A percentile compares a stretch with the other conserved stretches of the same genome.
Evolutionary conservation across 2,113 vertebrate species (phyloP).

Genomic region (Halichoerus grypus): DNA sequence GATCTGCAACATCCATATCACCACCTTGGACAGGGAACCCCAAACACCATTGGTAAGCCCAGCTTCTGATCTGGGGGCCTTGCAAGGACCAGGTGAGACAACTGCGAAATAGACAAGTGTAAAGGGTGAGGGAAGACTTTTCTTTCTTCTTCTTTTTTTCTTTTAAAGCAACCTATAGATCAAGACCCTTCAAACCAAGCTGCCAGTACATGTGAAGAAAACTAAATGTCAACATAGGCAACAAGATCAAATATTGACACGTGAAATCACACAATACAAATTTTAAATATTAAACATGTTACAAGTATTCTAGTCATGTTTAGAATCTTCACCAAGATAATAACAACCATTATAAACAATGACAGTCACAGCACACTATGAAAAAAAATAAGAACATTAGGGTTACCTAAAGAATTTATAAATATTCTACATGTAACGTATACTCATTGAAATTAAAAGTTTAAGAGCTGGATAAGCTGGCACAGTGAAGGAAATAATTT

Average conservation of each 20-base stretch:
- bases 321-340: background rate
- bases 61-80: background rate
- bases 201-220: background rate
- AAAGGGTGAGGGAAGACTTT: background rate
- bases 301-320: background rate
- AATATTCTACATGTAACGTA: background rate
- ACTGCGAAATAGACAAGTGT: background rate
- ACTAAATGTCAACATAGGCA: background rate
- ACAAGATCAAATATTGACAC: background rate
- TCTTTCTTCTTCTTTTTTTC: background rate
- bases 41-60: background rate
- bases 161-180: background rate
- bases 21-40: background rate
- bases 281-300: conserved; percentile 31
- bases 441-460: background rate
- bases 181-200: background rate
- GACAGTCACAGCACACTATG: background rate
- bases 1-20: background rate
- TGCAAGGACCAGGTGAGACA: background rate
- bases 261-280: background rate
- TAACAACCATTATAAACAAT: background rate
- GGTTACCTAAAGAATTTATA: background rate
- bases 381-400: background rate
- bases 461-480: background rate
- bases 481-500: background rate